Evolutionary conservation across 2,113 vertebrate genomes (phyloP), one percentile per base, ranked within the genome.

Genomic region (Rhea pennata): DNA sequence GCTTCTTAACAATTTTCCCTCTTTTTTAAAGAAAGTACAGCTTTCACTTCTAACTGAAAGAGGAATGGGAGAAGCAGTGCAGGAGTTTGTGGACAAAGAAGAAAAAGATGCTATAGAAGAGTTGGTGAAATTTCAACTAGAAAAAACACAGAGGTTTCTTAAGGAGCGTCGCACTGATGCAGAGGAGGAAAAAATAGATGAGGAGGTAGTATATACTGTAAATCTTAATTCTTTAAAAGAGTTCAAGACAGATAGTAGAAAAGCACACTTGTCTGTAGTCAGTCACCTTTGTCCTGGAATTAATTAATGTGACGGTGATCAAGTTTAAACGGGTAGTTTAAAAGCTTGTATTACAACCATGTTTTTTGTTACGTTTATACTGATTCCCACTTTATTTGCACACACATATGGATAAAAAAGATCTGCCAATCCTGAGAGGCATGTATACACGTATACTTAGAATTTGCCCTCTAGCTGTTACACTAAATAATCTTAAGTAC

Each of bases 11-110:
- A 76, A 50, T 72, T 0, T 81, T 88, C 69, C 48, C 17, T 15
- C 13, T 20, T 83, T 77, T 92, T 46, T 80, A 69, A 90, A 99
- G 99, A 99, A 98, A 51, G 97, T 99, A 48, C 99, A 99, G 96
- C 98, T 99, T 94, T 99, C 99, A 24, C 98, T 99, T 91, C 98
- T 99, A 84, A 99, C 99, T 1, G 99, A 99, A 97, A 98, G 99
- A 93, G 99, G 99, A 82, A 99, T 99, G 99, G 99, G 99, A 31
- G 99, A 99, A 97, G 99, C 99, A 27, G 99, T 99, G 78, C 99
- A 99, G 93, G 99, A 99, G 96, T 99, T 99, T 96, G 99, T 99
- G 83, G 99, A 99, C 96, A 99, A 99, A 96, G 99, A 99, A 48
- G 99, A 99, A 86, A 99, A 98, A 93, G 99, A 99, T 71, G 99